Evolutionary conservation across 2,113 vertebrate species (phyloP).

Genomic region (Ctenodactylus gundi): DNA sequence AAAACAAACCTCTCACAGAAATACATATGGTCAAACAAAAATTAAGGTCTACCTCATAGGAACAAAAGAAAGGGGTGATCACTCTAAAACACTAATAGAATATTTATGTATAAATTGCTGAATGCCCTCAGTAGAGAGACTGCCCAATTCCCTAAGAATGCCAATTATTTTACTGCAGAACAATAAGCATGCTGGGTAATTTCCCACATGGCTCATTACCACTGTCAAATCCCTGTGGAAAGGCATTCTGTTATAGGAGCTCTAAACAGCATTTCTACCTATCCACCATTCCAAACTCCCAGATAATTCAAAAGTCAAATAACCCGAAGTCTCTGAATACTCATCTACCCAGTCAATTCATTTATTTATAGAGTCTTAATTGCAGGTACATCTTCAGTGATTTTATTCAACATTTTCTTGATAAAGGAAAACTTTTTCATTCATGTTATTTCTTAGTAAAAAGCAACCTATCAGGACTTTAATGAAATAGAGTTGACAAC

Average conservation of each 20-base stretch:
- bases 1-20: not conserved
- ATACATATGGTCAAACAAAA: not conserved
- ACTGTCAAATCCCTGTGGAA: not conserved
- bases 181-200: not conserved
- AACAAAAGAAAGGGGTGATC: not conserved
- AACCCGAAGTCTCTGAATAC: not conserved
- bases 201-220: slow-evolving; percentile 35
- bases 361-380: not conserved
- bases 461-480: not conserved
- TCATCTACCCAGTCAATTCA: not conserved
- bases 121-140: not conserved
- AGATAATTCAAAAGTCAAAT: slow-evolving; percentile 38
- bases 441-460: slow-evolving; percentile 53
- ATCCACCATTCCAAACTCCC: not conserved
- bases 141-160: not conserved
- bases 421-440: slow-evolving; percentile 41
- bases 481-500: slow-evolving; percentile 45
- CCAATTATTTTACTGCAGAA: slow-evolving; percentile 37
- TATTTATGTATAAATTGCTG: not conserved
- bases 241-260: not conserved
- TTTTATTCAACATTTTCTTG: slow-evolving; percentile 52
- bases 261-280: not conserved
- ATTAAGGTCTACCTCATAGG: not conserved
- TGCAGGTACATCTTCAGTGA: not conserved
- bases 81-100: not conserved